These are phyloP conservation scores for Drosophila asahinai DNA, from an alignment of 1,140 invertebrate species.

Conservation along the genomic window DNA sequence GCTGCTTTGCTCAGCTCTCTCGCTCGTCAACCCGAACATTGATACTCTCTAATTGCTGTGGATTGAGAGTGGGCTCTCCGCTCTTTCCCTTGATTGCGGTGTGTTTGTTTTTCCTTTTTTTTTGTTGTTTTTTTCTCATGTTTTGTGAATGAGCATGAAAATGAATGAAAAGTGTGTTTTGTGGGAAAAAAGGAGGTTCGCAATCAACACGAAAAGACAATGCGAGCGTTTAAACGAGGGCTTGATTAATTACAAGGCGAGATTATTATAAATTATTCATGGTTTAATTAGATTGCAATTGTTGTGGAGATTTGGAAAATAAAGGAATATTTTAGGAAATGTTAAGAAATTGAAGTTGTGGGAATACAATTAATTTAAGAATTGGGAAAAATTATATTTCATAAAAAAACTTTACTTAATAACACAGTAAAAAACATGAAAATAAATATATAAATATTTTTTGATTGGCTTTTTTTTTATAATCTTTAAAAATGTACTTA, in stretches of 20 bases:
- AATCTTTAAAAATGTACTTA: too few species aligned
- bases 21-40: conserved; percentile 1
- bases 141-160: conserved; percentile 66
- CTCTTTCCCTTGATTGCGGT: conserved; percentile 5
- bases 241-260: conserved; percentile 33
- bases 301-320: neutral
- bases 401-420: too few species aligned
- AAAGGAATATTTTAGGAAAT: neutral
- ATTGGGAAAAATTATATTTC: neutral
- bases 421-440: too few species aligned
- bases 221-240: conserved; percentile 24
- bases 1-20: conserved; percentile 25
- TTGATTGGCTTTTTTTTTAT: too few species aligned
- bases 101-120: conserved; percentile 39
- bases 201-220: conserved; percentile 36
- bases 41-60: neutral
- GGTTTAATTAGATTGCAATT: conserved; percentile 24
- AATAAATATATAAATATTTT: too few species aligned
- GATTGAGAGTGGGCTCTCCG: neutral
- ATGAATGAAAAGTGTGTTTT: conserved; percentile 70
- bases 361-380: neutral
- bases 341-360: neutral
- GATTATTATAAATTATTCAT: conserved; percentile 17
- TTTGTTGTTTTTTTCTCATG: conserved; percentile 20
- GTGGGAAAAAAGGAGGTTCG: conserved; percentile 38